These are phyloP conservation scores for Polylopha cassiicola DNA, from an alignment of 2,888 invertebrate species.

Conservation along the genomic window DNA sequence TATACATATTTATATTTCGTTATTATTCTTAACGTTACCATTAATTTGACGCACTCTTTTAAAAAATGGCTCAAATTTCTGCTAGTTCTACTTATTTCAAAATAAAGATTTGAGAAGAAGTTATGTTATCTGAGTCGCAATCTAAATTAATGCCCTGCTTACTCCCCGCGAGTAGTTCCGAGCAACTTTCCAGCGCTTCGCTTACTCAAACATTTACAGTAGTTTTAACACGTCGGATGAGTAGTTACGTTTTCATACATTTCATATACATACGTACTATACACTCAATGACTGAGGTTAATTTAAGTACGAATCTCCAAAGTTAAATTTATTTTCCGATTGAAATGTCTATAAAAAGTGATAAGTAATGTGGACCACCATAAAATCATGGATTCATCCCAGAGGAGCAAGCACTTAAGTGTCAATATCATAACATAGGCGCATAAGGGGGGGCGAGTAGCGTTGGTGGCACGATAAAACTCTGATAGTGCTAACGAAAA, in stretches of 20 bases:
- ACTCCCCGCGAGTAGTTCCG: conserved; percentile 7
- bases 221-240: conserved; percentile 15
- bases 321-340: conserved; percentile 22
- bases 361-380: conserved; percentile 50
- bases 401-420: conserved; percentile 38
- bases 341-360: conserved; percentile 45
- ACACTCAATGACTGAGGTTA: background rate
- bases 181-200: conserved; percentile 14
- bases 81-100: no score
- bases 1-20: no score
- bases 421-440: conserved; percentile 47
- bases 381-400: conserved; percentile 50
- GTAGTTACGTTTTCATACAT: conserved; percentile 2
- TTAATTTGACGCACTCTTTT: no score
- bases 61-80: no score
- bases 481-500: conserved; percentile 41
- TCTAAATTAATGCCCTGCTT: conserved; percentile 20
- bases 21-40: no score
- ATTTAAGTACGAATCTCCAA: conserved; percentile 4
- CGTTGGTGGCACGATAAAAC: conserved; percentile 50
- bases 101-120: conserved; percentile 6
- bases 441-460: conserved; percentile 34
- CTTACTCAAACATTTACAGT: conserved; percentile 19
- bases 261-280: no score
- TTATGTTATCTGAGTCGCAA: conserved; percentile 18